A percentile compares a stretch with the other conserved stretches of the same genome.
phyloP scores from a whole-genome alignment of 2,888 invertebrate species.

The Opisthograptis luteolata region DNA sequence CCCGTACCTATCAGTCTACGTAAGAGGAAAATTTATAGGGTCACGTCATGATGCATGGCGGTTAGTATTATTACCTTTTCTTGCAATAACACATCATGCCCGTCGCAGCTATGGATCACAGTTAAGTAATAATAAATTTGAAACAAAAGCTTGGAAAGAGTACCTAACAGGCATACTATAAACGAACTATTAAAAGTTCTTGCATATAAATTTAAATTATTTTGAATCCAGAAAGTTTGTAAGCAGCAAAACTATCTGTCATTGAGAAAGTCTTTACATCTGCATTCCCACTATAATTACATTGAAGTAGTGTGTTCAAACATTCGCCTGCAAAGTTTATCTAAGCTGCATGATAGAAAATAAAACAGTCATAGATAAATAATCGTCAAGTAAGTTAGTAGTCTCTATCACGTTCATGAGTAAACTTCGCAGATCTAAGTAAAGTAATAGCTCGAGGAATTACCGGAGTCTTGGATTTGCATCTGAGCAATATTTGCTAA shows the following conservation, averaged over 20 bases:
- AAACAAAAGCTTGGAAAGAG: constrained; percentile 7
- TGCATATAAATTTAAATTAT: too few relatives aligned
- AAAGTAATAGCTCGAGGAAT: constrained; percentile 42
- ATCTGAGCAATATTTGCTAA: constrained; percentile 53
- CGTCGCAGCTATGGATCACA: constrained; percentile 23
- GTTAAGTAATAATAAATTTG: constrained; percentile 4
- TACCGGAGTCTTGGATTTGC: constrained; percentile 52
- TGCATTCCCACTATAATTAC: not conserved
- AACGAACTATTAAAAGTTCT: too few relatives aligned
- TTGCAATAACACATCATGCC: constrained; percentile 26
- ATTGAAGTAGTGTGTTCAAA: constrained; percentile 10
- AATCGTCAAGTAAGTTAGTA: constrained; percentile 16
- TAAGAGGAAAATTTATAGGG: constrained; percentile 23
- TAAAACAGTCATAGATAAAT: constrained; percentile 9
- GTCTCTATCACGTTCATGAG: constrained; percentile 32
- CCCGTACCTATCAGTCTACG: constrained; percentile 4
- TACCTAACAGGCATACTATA: constrained; percentile 3
- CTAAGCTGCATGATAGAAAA: constrained; percentile 15
- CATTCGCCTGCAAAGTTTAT: constrained; percentile 12
- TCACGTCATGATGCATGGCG: constrained; percentile 26
- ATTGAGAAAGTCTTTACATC: too few relatives aligned
- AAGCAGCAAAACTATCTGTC: too few relatives aligned
- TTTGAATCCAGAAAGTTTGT: too few relatives aligned
- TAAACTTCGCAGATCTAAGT: constrained; percentile 41
- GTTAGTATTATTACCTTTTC: constrained; percentile 23